Conservation (phyloP, 2,888 invertebrate species). For the Catotricha subobsoleta region DNA sequence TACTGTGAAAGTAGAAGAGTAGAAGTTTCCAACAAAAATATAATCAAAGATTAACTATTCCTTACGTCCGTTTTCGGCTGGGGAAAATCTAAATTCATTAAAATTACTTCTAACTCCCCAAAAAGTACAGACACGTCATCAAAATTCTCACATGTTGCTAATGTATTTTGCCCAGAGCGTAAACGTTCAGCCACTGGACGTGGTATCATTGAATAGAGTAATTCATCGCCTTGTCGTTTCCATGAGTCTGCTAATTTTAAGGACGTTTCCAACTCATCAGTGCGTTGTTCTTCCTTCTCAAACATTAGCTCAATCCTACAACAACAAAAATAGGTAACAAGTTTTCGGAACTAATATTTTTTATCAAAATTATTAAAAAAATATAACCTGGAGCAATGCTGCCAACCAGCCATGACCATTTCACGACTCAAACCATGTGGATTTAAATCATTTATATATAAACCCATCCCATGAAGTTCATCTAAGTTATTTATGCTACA, state of each 20-base stretch:
- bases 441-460: slow-evolving; percentile 69
- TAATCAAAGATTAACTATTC: too few relatives aligned
- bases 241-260: slow-evolving; percentile 61
- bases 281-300: slow-evolving; percentile 63
- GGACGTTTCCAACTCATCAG: slow-evolving; percentile 59
- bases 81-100: too few relatives aligned
- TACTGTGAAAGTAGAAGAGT: too few relatives aligned
- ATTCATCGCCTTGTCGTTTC: slow-evolving; percentile 69
- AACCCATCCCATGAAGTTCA: slow-evolving; percentile 59
- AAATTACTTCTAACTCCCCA: slow-evolving; percentile 21
- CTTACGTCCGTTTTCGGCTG: too few relatives aligned
- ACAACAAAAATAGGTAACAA: neutral
- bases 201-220: slow-evolving; percentile 86
- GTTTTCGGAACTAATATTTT: neutral
- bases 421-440: slow-evolving; percentile 69
- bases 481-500: slow-evolving; percentile 62
- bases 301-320: slow-evolving; percentile 55
- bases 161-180: slow-evolving; percentile 52
- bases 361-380: neutral
- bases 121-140: slow-evolving; percentile 30
- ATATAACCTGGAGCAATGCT: slow-evolving; percentile 51
- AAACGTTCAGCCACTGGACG: slow-evolving; percentile 66
- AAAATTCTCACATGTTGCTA: slow-evolving; percentile 59
- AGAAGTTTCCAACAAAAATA: too few relatives aligned
- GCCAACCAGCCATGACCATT: slow-evolving; percentile 70